Base-by-base conservation (phyloP, 2,888 invertebrate species). In the Lampropteryx suffumata region DNA sequence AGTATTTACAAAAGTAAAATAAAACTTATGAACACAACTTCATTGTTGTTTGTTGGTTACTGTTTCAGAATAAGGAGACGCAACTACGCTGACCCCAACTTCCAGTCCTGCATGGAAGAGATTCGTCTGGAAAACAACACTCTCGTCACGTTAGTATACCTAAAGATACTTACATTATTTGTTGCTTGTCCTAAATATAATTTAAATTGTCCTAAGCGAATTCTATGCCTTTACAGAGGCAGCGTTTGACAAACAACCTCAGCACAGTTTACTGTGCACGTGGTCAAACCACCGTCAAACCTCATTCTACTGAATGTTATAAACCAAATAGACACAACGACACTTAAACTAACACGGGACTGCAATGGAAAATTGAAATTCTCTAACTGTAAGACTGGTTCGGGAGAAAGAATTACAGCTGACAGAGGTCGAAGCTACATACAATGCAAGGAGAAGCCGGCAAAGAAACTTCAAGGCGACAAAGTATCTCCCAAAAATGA, bases 21-120 rank as follows among this genome's bases (percentile, higher is more conserved):
- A 17, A 17, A 17, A 17, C n/a, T n/a, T n/a, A n/a, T n/a, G n/a
- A n/a, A n/a, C n/a, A n/a, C n/a, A n/a, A n/a, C n/a, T n/a, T n/a
- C n/a, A n/a, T n/a, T n/a, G n/a, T n/a, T n/a, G n/a, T n/a, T n/a
- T n/a, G n/a, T n/a, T n/a, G n/a, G n/a, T n/a, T n/a, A n/a, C n/a
- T n/a, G n/a, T 51, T 42, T 3, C 46, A 51, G 51, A 9, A 12
- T 13, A 0, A 26, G 28, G 10, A 13, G 21, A 1, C 37, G 42
- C 12, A 42, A 42, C 28, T 37, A 42, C 3, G 36, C 37, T 0
- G 32, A 42, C 8, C 46, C 51, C 0, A 32, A 28, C 0, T 42
- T 42, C 29, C 51, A 33, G 21, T 24, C 14, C 0, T 14, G 28
- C 28, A 34, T 51, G 51, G 46, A 46, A n/a, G 51, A 51, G 8